These are phyloP conservation scores for Troides aeacus DNA, from an alignment of 2,888 invertebrate species.

Conservation along the genomic window DNA sequence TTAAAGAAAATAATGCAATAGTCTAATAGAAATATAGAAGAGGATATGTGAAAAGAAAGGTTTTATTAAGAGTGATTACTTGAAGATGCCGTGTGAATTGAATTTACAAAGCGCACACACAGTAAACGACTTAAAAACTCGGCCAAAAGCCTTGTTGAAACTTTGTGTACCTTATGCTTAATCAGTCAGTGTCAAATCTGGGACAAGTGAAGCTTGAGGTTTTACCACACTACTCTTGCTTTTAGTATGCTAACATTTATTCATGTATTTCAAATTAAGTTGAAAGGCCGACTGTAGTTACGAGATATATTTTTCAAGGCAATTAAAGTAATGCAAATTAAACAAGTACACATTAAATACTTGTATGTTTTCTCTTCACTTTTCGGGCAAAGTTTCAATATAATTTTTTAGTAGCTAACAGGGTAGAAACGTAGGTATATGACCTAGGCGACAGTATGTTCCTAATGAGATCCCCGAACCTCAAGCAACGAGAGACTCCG, in stretches of 20 bases:
- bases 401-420: too few species aligned
- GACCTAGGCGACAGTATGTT: too few species aligned
- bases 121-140: constrained; percentile 18
- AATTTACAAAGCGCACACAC: constrained; percentile 12
- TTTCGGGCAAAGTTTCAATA: too few species aligned
- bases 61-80: not conserved
- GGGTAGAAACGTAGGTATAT: too few species aligned
- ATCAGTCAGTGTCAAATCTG: constrained; percentile 28
- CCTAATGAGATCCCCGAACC: too few species aligned
- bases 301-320: not conserved
- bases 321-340: not conserved
- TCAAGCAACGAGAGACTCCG: too few species aligned
- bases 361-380: not conserved
- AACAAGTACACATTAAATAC: not conserved
- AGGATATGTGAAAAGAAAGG: not conserved
- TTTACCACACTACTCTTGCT: constrained; percentile 3
- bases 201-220: constrained; percentile 25
- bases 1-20: too few species aligned
- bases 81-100: not conserved
- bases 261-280: constrained; percentile 15
- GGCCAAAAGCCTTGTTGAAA: constrained; percentile 20
- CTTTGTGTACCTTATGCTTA: constrained; percentile 24
- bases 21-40: too few species aligned
- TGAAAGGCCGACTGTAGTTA: not conserved
- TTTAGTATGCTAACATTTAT: constrained; percentile 5